Base-by-base conservation (phyloP, 2,113 vertebrate species). In the Albula goreensis region DNA sequence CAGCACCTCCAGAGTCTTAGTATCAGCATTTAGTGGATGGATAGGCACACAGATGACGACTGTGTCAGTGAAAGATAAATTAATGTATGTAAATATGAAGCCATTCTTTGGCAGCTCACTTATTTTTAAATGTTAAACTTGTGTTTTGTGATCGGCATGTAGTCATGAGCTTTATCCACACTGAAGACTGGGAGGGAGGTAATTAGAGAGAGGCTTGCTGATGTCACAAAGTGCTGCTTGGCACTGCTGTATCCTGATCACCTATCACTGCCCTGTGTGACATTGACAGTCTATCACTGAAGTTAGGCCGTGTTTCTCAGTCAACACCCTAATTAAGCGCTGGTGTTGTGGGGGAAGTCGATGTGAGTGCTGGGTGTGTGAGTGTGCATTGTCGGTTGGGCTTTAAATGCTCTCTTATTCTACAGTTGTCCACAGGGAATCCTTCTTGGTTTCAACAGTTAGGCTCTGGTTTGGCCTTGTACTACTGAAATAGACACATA, bases 401-500 rank as follows among this genome's bases (percentile, higher is more conserved):
- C 48, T 80, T 80, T 80, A 49, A 48, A 12, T 50, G 78, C 48
- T 50, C 74, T 77, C 22, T 25, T 22, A 22, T n/a, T 22, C 19
- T n/a, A n/a, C 22, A n/a, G 66, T 50, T 48, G 78, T 17, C 12
- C 31, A 12, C 31, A 9, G 50, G 50, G 50, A 81, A 81, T 52
- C 9, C 50, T 53, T 81, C 19, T 6, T 53, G 25, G 22, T 25
- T 56, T 56, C 60, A 66, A 81, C 52, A 22, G 50, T 7, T 12
- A 22, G n/a, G 80, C 1, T 9, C 80, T 81, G 51, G 5, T 79
- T 48, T 78, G 77, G n/a, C n/a, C 50, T 22, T 53, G 86, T 87
- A 84, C 49, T 88, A 17, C 77, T 53, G n/a, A 84, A 48, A 22
- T 41, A 50, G 15, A 50, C 82, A 83, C 53, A 60, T 66, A 52